A percentile compares a stretch with the other conserved stretches of the same genome.
These are phyloP conservation scores for Microctenopoma stevenorrisi DNA, from an alignment of 2,797 vertebrate genomes.

Conservation along the genomic window DNA sequence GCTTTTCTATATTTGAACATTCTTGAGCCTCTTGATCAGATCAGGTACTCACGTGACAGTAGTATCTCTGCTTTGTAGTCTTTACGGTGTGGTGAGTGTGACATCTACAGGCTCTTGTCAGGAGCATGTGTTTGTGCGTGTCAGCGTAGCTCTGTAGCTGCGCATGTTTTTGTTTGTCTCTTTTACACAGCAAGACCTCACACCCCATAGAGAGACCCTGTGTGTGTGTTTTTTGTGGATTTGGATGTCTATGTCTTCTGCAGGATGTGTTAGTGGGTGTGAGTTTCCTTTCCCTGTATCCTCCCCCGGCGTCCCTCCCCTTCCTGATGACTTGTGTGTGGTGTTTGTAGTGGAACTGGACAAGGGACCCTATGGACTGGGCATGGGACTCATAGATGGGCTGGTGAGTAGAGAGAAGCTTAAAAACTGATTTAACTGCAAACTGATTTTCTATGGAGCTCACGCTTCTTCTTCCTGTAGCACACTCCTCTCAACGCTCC, in stretches of 20 bases:
- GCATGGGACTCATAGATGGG: slow-evolving; percentile 96
- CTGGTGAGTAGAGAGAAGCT: slow-evolving; percentile 85
- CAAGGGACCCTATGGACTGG: slow-evolving; percentile 93
- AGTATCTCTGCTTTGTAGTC: background rate
- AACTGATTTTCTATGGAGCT: too few species aligned
- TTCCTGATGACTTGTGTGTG: slow-evolving; percentile 91
- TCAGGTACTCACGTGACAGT: background rate
- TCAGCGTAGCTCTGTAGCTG: slow-evolving; percentile 16
- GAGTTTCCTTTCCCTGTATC: slow-evolving; percentile 86
- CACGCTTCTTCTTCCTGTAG: slow-evolving; percentile 71
- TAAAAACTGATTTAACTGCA: background rate
- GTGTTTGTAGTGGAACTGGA: slow-evolving; percentile 96
- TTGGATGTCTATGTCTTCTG: slow-evolving; percentile 75
- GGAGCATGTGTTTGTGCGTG: slow-evolving; percentile 27
- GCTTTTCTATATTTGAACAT: background rate
- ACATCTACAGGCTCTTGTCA: slow-evolving; percentile 42
- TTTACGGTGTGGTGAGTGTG: slow-evolving; percentile 42
- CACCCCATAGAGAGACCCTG: slow-evolving; percentile 71
- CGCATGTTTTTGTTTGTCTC: slow-evolving; percentile 45
- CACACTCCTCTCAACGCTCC: slow-evolving; percentile 92
- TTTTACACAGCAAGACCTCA: slow-evolving; percentile 47
- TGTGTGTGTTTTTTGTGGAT: slow-evolving; percentile 65
- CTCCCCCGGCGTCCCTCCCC: slow-evolving; percentile 84
- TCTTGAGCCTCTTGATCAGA: background rate
- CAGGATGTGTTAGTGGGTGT: slow-evolving; percentile 88